These are phyloP conservation scores for Malthinus flaveolus DNA, from an alignment of 2,888 invertebrate species.

Conservation along the genomic window DNA sequence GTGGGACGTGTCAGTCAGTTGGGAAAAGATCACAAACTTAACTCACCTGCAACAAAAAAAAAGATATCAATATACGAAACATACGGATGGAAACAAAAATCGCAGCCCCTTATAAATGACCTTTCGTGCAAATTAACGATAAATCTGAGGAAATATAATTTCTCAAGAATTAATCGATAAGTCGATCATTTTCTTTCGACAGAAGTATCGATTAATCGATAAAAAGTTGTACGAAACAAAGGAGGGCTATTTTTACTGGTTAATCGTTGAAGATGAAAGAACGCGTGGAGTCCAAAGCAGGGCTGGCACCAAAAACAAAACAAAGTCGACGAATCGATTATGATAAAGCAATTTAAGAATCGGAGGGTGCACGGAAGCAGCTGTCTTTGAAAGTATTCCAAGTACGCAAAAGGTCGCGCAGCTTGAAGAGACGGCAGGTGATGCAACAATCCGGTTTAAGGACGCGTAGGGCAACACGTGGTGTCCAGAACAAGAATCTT, in stretches of 20 bases:
- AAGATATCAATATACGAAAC: not conserved
- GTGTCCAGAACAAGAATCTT: slow-evolving; percentile 31
- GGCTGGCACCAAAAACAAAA: not conserved
- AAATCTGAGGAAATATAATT: too few species aligned
- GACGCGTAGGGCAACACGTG: slow-evolving; percentile 41
- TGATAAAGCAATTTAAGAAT: not conserved
- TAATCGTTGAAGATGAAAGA: too few species aligned
- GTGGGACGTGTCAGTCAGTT: too few species aligned
- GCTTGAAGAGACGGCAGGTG: slow-evolving; percentile 43
- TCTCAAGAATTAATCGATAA: too few species aligned
- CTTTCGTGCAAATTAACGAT: too few species aligned
- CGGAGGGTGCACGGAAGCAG: slow-evolving; percentile 44
- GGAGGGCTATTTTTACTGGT: too few species aligned
- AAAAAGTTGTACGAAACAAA: too few species aligned
- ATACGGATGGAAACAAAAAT: too few species aligned
- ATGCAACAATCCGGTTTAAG: slow-evolving; percentile 43
- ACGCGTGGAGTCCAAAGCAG: not conserved
- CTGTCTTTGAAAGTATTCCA: slow-evolving; percentile 39
- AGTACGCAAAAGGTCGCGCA: slow-evolving; percentile 42
- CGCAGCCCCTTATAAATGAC: too few species aligned
- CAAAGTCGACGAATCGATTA: slow-evolving; percentile 5
- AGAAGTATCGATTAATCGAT: too few species aligned
- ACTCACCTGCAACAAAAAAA: not conserved
- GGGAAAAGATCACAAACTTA: not conserved
- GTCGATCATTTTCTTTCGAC: too few species aligned